Conservation (phyloP, 2,797 vertebrate genomes). For the Poeciliopsis paucimaculata region DNA sequence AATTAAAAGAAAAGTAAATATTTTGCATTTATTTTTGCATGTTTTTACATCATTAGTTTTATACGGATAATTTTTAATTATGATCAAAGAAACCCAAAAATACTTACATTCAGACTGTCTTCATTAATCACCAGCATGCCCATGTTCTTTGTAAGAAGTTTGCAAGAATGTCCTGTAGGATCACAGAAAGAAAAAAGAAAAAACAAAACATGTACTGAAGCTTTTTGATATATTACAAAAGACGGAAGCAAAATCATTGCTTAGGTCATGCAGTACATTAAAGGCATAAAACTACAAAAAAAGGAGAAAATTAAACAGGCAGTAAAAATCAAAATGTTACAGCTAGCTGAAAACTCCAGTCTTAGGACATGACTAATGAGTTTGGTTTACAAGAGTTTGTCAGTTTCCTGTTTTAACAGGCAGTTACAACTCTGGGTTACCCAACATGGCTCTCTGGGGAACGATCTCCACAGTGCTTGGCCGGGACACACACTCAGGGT, state of each 20-base stretch:
- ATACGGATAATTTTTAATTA: neutral
- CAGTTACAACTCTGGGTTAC: constrained; percentile 70
- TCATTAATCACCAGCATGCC: constrained; percentile 96
- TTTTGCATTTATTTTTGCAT: neutral
- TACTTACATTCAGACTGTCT: constrained; percentile 97
- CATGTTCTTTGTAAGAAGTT: constrained; percentile 96
- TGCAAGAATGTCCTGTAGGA: constrained; percentile 93
- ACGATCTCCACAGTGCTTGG: constrained; percentile 49
- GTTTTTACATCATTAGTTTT: neutral
- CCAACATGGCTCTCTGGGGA: constrained; percentile 68
- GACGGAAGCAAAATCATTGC: neutral
- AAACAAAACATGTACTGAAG: constrained; percentile 6
- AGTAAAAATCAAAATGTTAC: constrained; percentile 62
- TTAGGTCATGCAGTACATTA: neutral
- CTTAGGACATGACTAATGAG: constrained; percentile 75
- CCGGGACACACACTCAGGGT: constrained; percentile 66
- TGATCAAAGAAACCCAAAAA: neutral
- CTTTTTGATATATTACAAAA: neutral
- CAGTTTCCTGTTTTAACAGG: constrained; percentile 75
- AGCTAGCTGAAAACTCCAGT: constrained; percentile 52
- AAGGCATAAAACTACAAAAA: constrained; percentile 6
- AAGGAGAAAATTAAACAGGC: constrained; percentile 22
- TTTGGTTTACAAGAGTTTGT: constrained; percentile 74
- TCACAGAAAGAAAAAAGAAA: constrained; percentile 13
- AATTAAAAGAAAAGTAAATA: neutral